Evolutionary conservation across 1,140 invertebrate genomes (phyloP).

Genomic region (Hyles euphorbiae): DNA sequence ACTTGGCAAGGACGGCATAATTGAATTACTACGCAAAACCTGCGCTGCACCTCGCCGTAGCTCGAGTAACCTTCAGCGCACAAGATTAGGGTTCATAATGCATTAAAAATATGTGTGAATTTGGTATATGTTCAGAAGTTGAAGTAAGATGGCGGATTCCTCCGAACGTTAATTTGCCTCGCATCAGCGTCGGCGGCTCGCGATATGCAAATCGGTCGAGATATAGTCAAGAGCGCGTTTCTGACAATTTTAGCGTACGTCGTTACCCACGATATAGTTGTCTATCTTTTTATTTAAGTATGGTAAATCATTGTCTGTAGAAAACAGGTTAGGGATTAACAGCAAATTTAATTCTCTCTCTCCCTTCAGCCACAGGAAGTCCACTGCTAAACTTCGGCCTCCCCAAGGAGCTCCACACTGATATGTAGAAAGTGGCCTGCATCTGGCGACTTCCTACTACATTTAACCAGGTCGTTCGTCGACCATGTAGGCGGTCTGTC

Average conservation of each 20-base stretch:
- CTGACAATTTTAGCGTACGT: not conserved
- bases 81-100: not conserved
- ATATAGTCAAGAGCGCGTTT: conserved; percentile 37
- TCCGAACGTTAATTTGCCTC: conserved; percentile 63
- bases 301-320: too few relatives aligned
- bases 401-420: too few relatives aligned
- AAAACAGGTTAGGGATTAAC: too few relatives aligned
- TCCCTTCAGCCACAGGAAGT: too few relatives aligned
- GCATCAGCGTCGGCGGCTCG: conserved; percentile 33
- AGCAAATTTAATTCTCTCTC: too few relatives aligned
- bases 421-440: too few relatives aligned
- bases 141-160: conserved; percentile 30
- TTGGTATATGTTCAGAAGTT: conserved; percentile 25
- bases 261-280: not conserved
- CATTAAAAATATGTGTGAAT: conserved; percentile 1
- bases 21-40: conserved; percentile 48
- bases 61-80: too few relatives aligned
- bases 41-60: too few relatives aligned
- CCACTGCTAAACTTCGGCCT: too few relatives aligned
- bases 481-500: too few relatives aligned
- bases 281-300: not conserved
- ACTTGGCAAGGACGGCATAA: conserved; percentile 47
- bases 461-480: too few relatives aligned
- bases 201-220: conserved; percentile 66
- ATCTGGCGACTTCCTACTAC: too few relatives aligned